These are phyloP conservation scores for Apodemus sylvaticus DNA, from an alignment of 2,113 vertebrate genomes.

Conservation along the genomic window DNA sequence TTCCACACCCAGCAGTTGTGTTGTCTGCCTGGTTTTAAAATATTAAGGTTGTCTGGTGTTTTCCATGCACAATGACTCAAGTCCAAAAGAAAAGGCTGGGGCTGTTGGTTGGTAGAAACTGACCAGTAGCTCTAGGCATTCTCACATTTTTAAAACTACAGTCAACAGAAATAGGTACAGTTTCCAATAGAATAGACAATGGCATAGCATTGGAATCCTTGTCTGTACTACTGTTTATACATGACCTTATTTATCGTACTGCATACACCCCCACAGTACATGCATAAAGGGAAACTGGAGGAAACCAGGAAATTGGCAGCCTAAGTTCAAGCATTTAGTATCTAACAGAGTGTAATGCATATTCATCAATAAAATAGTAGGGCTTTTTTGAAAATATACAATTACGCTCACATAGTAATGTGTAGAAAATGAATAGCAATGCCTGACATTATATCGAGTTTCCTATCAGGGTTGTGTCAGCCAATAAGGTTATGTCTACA, in stretches of 20 bases:
- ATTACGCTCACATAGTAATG: not conserved
- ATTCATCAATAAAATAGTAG: not conserved
- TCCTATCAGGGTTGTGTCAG: not conserved
- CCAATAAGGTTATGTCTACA: not conserved
- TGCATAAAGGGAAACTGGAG: not conserved
- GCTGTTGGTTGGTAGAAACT: too few relatives aligned
- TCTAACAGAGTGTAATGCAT: not conserved
- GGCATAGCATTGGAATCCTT: not conserved
- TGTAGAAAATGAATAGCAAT: not conserved
- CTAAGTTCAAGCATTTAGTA: not conserved
- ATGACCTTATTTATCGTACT: not conserved
- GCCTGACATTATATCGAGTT: not conserved
- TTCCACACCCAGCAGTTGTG: too few relatives aligned
- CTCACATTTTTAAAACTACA: too few relatives aligned
- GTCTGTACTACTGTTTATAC: not conserved
- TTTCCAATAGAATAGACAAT: not conserved
- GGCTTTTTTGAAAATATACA: not conserved
- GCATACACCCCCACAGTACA: too few relatives aligned
- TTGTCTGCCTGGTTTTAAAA: too few relatives aligned
- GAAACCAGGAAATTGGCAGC: not conserved
- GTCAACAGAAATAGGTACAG: not conserved
- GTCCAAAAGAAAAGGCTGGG: too few relatives aligned
- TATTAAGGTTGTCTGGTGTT: too few relatives aligned
- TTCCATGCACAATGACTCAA: too few relatives aligned
- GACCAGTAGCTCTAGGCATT: too few relatives aligned